Conservation (phyloP, 2,888 invertebrate species). For the Ischnura elegans region DNA sequence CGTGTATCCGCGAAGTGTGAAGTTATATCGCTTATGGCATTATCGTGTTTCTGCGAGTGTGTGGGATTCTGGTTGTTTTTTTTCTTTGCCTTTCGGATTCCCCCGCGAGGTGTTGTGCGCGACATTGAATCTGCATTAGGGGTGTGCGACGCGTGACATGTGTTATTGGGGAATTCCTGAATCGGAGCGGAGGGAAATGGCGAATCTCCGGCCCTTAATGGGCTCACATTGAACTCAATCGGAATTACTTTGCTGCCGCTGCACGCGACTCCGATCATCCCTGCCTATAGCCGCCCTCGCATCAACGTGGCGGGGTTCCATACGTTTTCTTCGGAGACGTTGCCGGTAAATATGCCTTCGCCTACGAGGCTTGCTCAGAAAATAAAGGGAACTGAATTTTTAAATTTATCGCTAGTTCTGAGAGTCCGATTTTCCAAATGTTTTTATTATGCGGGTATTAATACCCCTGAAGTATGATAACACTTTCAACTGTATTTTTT, state of each 20-base stretch:
- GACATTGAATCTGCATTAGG: conserved; percentile 31
- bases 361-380: no score
- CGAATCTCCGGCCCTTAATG: not conserved
- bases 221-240: not conserved
- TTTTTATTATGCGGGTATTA: no score
- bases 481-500: no score
- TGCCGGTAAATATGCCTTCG: conserved; percentile 3
- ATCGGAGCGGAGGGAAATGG: not conserved
- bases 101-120: not conserved
- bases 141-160: not conserved
- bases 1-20: not conserved
- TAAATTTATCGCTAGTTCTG: no score
- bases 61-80: no score
- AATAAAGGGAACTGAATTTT: no score
- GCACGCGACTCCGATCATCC: not conserved
- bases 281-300: not conserved
- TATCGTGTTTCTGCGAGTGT: not conserved
- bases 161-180: conserved; percentile 17
- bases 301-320: not conserved
- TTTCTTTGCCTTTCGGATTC: no score
- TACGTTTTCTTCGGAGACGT: not conserved
- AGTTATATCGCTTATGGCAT: conserved; percentile 5
- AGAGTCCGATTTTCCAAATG: no score
- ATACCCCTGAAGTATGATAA: no score
- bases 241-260: not conserved